A percentile compares a stretch with the other conserved stretches of the same genome.
These are phyloP conservation scores for Sturnira hondurensis DNA, from an alignment of 2,113 vertebrate genomes.

Conservation along the genomic window DNA sequence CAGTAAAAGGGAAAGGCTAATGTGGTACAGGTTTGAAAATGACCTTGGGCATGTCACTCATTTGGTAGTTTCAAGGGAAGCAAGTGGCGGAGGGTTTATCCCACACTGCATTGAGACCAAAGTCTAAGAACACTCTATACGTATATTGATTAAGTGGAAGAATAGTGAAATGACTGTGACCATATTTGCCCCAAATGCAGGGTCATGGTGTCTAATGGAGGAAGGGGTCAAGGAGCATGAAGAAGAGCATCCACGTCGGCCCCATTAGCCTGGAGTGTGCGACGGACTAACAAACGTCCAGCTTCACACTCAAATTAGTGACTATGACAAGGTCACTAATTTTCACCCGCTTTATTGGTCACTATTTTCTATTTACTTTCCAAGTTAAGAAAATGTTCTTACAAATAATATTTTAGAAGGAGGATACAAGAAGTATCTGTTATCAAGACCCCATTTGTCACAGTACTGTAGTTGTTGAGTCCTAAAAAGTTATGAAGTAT, in stretches of 20 bases:
- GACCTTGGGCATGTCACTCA: background rate
- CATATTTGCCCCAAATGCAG: background rate
- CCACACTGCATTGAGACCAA: background rate
- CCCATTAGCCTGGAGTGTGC: background rate
- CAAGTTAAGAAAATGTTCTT: background rate
- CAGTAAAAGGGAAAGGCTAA: background rate
- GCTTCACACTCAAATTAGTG: no score
- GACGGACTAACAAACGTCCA: background rate
- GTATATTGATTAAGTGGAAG: background rate
- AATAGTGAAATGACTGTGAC: background rate
- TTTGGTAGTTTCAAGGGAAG: background rate
- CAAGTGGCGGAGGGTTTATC: background rate
- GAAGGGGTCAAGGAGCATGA: rapidly evolving
- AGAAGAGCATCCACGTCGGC: background rate
- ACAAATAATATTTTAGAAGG: background rate
- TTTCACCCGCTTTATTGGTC: background rate
- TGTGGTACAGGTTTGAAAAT: background rate
- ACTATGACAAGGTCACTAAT: background rate
- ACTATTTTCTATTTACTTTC: background rate
- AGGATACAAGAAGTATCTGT: background rate
- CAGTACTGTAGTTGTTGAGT: background rate
- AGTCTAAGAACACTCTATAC: background rate
- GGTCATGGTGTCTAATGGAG: background rate
- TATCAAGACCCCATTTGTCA: background rate
- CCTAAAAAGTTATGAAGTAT: background rate